These are phyloP conservation scores for Paramuricea clavata DNA, from an alignment of 92 coral and sea anemone genomes.

Conservation along the genomic window DNA sequence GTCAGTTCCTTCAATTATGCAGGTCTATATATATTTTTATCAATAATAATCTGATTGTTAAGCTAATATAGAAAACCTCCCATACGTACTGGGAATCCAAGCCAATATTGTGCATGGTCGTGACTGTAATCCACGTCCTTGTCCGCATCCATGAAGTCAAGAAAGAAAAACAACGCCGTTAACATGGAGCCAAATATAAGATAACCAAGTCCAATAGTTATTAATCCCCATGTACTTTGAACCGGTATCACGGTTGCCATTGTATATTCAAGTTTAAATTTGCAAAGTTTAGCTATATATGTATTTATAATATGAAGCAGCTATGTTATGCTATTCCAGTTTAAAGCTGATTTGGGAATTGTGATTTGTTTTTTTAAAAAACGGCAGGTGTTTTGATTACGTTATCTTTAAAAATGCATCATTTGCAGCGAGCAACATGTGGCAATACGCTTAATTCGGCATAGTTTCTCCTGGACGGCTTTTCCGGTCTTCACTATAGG, in stretches of 20 bases:
- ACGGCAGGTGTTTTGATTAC: background rate
- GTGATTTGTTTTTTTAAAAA: background rate
- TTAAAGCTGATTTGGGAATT: background rate
- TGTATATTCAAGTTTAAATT: background rate
- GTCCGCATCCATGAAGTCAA: constrained; percentile 13
- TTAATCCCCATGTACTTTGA: constrained; percentile 1
- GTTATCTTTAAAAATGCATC: background rate
- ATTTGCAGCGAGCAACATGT: background rate
- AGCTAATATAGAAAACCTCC: too few species aligned
- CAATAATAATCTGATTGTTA: too few species aligned
- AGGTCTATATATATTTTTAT: too few species aligned
- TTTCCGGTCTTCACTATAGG: too few species aligned
- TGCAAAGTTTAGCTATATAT: too few species aligned
- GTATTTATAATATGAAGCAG: background rate
- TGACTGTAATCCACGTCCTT: constrained; percentile 27
- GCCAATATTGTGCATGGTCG: constrained; percentile 40
- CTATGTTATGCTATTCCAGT: background rate
- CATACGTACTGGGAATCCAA: constrained; percentile 39
- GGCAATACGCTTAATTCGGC: background rate
- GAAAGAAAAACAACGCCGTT: constrained; percentile 7
- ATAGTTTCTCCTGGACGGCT: too few species aligned
- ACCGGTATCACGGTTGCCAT: constrained; percentile 1
- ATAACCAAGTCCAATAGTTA: constrained; percentile 15
- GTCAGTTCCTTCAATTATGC: too few species aligned
- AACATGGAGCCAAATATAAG: constrained; percentile 9